Evolutionary conservation across 2,888 invertebrate species (phyloP).

Genomic region (Geophilus truncorum): DNA sequence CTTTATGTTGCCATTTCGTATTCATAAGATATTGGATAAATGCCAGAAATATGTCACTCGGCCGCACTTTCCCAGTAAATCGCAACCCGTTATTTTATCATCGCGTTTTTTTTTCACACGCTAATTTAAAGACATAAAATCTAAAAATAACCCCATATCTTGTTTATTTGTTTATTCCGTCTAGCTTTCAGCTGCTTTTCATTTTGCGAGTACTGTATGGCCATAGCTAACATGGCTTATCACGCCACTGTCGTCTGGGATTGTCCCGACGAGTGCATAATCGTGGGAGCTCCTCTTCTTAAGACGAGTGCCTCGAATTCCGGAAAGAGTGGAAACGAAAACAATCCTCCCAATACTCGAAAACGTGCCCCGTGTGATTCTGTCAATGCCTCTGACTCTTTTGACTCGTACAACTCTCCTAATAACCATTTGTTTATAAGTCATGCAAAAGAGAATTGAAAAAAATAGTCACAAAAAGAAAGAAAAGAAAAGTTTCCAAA

Average conservation of each 20-base stretch:
- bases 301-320: background rate
- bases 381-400: too few species aligned
- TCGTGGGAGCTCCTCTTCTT: conserved; percentile 46
- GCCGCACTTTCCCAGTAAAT: background rate
- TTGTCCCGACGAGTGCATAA: conserved; percentile 73
- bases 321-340: background rate
- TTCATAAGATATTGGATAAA: background rate
- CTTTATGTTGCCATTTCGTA: background rate
- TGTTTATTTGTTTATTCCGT: too few species aligned
- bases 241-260: conserved; percentile 82
- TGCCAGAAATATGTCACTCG: background rate
- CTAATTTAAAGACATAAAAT: too few species aligned
- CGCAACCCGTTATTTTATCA: too few species aligned
- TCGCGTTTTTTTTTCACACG: too few species aligned
- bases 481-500: background rate
- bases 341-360: background rate
- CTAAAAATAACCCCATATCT: too few species aligned
- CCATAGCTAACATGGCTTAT: conserved; percentile 86
- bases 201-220: conserved; percentile 85
- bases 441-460: background rate
- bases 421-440: background rate
- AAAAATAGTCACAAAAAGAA: background rate
- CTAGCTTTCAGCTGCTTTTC: conserved; percentile 94
- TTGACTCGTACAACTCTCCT: background rate
- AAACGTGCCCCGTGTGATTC: background rate